Conservation (phyloP, 2,797 vertebrate species). For the Hypotaenidia okinawae region DNA sequence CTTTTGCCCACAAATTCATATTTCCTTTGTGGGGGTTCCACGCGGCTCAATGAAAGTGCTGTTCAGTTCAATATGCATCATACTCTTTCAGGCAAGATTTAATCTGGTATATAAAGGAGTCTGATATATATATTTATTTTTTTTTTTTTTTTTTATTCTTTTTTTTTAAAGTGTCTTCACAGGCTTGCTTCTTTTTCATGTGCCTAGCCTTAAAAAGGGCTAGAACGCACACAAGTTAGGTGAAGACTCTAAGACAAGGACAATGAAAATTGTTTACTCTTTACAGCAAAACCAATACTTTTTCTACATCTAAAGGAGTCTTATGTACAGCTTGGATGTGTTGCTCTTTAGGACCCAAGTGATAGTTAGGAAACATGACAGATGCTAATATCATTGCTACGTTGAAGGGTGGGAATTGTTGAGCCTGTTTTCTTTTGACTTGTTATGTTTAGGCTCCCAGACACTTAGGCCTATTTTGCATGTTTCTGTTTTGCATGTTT, state of each 20-base stretch:
- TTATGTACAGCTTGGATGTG: background rate
- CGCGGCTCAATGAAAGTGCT: background rate
- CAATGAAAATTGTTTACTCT: background rate
- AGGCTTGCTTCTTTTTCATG: background rate
- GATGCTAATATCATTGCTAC: background rate
- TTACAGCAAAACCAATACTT: background rate
- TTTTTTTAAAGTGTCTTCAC: background rate
- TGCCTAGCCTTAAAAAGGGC: background rate
- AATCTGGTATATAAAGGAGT: background rate
- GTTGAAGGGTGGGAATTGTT: background rate
- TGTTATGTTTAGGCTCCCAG: background rate
- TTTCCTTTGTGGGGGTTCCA: background rate
- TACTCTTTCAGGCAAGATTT: background rate
- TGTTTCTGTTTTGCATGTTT: background rate
- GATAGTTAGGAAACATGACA: background rate
- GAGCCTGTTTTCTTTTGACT: background rate
- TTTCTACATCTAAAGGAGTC: background rate
- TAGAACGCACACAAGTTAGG: background rate
- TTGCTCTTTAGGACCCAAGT: background rate
- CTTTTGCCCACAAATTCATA: background rate
- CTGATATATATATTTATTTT: too few relatives aligned
- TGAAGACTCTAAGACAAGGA: background rate
- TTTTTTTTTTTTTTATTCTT: too few relatives aligned
- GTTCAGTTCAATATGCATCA: background rate
- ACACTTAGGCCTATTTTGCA: background rate